Conservation (phyloP, 2,797 vertebrate genomes). For the Ispidina lecontei region DNA sequence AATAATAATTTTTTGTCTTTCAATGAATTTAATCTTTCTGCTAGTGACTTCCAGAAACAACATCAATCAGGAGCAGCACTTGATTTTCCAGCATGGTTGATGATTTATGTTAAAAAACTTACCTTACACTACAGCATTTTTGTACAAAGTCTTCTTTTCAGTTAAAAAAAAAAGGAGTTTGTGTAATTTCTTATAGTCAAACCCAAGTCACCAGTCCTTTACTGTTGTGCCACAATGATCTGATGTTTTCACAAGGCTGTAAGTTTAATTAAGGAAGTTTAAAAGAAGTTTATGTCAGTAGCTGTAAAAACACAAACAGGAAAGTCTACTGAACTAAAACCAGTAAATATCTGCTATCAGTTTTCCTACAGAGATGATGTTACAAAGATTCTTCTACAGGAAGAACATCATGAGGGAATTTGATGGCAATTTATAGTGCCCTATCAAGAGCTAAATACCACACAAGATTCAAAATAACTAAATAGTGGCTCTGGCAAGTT, state of each 20-base stretch:
- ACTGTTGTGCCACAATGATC: fast-evolving
- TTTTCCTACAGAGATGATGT: background rate
- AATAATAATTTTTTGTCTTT: background rate
- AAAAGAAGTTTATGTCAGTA: background rate
- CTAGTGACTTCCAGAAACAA: background rate
- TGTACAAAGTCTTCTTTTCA: background rate
- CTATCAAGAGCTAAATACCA: background rate
- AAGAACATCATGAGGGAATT: background rate
- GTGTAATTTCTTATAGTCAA: background rate
- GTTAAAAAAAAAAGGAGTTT: background rate
- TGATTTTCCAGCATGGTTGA: background rate
- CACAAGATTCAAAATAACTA: background rate
- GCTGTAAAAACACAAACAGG: background rate
- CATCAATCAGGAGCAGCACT: background rate
- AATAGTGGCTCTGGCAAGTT: background rate
- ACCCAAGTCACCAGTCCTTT: background rate
- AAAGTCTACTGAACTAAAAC: background rate
- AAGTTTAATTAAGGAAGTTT: background rate
- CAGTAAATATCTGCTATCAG: background rate
- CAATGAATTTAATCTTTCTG: background rate
- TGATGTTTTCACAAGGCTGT: background rate
- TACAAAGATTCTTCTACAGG: background rate
- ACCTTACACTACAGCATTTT: background rate
- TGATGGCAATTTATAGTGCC: background rate
- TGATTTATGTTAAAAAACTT: background rate